Conservation (phyloP, 2,888 invertebrate genomes). For the Phortica okadai region DNA sequence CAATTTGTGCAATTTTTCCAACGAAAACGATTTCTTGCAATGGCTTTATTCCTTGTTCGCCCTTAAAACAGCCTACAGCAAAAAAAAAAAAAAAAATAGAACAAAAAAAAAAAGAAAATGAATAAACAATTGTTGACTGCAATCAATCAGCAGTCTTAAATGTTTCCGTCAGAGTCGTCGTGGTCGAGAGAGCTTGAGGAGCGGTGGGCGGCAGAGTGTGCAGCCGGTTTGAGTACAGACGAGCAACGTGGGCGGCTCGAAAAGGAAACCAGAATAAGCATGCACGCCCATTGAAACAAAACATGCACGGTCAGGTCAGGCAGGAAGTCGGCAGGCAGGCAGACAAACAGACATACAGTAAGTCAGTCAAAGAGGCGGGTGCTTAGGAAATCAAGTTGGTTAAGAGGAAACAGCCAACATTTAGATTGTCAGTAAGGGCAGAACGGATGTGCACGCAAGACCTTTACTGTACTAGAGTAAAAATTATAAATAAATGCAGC, state of each 20-base stretch:
- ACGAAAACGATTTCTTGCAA: background rate
- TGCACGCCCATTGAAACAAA: slow-evolving; percentile 21
- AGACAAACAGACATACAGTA: background rate
- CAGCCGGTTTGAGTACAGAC: background rate
- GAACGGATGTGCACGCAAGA: background rate
- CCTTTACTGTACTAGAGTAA: background rate
- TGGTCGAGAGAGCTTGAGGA: background rate
- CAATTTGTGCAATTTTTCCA: slow-evolving; percentile 5
- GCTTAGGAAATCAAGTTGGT: slow-evolving; percentile 16
- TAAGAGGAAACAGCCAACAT: slow-evolving; percentile 13
- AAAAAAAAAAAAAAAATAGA: background rate
- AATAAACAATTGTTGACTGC: slow-evolving; percentile 71
- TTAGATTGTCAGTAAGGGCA: background rate
- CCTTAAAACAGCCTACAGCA: slow-evolving; percentile 8
- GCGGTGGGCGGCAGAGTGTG: background rate
- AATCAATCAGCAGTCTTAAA: slow-evolving; percentile 70
- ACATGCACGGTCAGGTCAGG: slow-evolving; percentile 3
- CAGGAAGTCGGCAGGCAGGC: background rate
- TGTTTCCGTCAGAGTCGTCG: slow-evolving; percentile 55
- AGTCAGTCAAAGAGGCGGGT: slow-evolving; percentile 33
- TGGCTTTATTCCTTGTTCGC: background rate
- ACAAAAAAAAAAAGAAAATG: slow-evolving; percentile 43
- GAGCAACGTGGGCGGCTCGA: slow-evolving; percentile 12
- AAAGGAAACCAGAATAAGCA: slow-evolving; percentile 29
- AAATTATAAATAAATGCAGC: slow-evolving; percentile 22